Percentiles rank a stretch among this genome's conserved stretches.
phyloP scores from a whole-genome alignment of 2,113 vertebrate species.

The Microtus pennsylvanicus region DNA sequence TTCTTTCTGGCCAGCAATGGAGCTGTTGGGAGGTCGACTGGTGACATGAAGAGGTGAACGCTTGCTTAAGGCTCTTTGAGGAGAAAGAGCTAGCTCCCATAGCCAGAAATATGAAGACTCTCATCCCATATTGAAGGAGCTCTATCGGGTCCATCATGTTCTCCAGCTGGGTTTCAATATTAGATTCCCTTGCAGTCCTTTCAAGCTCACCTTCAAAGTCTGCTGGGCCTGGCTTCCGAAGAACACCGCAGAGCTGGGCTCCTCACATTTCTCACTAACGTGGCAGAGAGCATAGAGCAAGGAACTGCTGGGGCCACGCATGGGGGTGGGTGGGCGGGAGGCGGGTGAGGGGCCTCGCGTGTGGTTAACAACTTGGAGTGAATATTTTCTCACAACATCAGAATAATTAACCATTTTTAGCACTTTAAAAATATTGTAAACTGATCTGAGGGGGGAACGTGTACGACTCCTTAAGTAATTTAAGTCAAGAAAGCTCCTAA shows the following conservation, averaged over 20 bases:
- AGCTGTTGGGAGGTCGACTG: not conserved
- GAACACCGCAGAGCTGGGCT: not conserved
- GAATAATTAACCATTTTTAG: not conserved
- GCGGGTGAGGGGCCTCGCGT: not conserved
- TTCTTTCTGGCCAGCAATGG: not conserved
- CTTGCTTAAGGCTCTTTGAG: slow-evolving; percentile 67
- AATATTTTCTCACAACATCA: not conserved
- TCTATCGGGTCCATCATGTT: not conserved
- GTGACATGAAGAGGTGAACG: not conserved
- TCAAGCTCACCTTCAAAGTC: slow-evolving; percentile 62
- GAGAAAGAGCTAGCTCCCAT: slow-evolving; percentile 52
- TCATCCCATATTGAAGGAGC: slow-evolving; percentile 48
- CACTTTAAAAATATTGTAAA: not conserved
- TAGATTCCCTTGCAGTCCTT: slow-evolving; percentile 39
- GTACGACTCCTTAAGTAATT: not conserved
- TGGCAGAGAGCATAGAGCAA: not conserved
- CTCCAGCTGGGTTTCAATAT: slow-evolving; percentile 73
- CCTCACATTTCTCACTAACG: slow-evolving; percentile 32
- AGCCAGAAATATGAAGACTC: slow-evolving; percentile 58
- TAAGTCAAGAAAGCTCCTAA: slow-evolving; percentile 8
- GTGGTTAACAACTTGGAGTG: not conserved
- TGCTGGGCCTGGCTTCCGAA: not conserved
- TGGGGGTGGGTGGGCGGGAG: too few relatives aligned
- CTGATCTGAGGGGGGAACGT: not conserved
- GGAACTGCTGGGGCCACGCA: not conserved